These are phyloP conservation scores for Tyrannus savana DNA, from an alignment of 2,113 vertebrate species.

Conservation along the genomic window DNA sequence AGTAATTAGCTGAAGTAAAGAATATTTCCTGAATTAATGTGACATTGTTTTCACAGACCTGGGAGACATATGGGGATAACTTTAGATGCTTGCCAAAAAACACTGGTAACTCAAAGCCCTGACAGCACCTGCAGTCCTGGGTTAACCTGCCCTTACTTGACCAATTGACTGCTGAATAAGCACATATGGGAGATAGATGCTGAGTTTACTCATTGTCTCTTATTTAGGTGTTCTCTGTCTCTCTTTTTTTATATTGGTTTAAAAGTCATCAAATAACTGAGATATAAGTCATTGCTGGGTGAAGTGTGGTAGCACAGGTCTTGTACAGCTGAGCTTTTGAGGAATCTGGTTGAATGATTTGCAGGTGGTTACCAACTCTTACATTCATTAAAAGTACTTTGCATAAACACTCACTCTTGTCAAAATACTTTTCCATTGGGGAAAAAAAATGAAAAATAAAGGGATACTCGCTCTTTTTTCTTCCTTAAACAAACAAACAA, in stretches of 20 bases:
- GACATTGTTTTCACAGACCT: neutral
- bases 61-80: neutral
- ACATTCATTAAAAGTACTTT: neutral
- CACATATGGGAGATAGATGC: neutral
- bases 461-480: neutral
- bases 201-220: neutral
- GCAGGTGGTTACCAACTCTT: neutral
- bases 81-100: neutral
- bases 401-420: neutral
- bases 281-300: neutral
- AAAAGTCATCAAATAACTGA: neutral
- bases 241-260: neutral
- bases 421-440: neutral
- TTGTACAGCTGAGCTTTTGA: neutral
- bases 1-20: neutral
- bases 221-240: neutral
- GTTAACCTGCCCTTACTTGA: neutral
- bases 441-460: neutral
- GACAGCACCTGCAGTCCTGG: neutral
- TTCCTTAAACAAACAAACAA: neutral
- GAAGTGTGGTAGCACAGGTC: neutral
- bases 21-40: neutral
- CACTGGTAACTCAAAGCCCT: neutral
- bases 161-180: neutral
- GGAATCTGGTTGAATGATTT: neutral